phyloP scores from a whole-genome alignment of 1,140 invertebrate species.

The Caenorhabditis brenneri region DNA sequence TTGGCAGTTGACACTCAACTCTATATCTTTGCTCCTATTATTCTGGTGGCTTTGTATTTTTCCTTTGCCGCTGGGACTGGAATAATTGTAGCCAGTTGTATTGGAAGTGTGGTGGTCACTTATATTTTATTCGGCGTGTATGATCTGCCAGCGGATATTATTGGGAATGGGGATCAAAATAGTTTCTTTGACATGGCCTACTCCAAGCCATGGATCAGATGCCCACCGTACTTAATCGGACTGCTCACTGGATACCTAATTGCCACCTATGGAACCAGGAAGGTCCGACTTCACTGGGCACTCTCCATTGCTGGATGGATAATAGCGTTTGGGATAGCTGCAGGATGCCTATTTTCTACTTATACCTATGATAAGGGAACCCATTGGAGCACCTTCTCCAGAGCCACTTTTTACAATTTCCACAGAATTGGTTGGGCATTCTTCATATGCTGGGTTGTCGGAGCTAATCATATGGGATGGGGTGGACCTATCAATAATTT shows the following conservation, averaged over 20 bases:
- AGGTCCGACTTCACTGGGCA: conserved; percentile 1
- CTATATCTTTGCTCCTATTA: conserved; percentile 26
- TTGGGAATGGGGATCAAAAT: conserved; percentile 27
- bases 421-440: conserved; percentile 50
- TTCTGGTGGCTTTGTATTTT: conserved; percentile 42
- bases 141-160: conserved; percentile 17
- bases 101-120: conserved; percentile 26
- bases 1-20: conserved; percentile 46
- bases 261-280: background rate
- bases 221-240: conserved; percentile 30
- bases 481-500: conserved; percentile 53
- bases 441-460: conserved; percentile 48
- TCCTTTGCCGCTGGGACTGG: background rate
- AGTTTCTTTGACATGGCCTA: conserved; percentile 6
- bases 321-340: conserved; percentile 29
- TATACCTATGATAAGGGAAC: background rate
- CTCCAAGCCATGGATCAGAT: background rate
- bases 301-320: conserved; percentile 38
- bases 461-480: conserved; percentile 47
- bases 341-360: conserved; percentile 9
- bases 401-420: conserved; percentile 53
- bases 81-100: background rate
- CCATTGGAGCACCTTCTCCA: conserved; percentile 49
- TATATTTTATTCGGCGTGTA: conserved; percentile 22
- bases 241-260: conserved; percentile 45